These are phyloP conservation scores for Melanostigma gelatinosum DNA, from an alignment of 2,113 vertebrate species.

Conservation along the genomic window DNA sequence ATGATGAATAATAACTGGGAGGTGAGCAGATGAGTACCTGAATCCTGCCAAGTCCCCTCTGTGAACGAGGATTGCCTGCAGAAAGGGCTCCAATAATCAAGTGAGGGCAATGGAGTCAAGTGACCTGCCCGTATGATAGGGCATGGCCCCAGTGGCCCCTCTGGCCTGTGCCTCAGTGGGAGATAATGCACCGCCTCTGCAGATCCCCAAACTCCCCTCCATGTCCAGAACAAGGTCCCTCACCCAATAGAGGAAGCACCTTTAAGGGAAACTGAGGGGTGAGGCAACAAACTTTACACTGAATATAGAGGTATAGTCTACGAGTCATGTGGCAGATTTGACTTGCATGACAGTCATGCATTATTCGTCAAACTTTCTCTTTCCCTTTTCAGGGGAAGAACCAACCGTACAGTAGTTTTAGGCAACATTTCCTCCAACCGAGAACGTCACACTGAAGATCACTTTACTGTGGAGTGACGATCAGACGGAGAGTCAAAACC, in stretches of 20 bases:
- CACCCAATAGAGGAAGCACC: slow-evolving; percentile 33
- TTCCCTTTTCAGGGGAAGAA: slow-evolving; percentile 15
- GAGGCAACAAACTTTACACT: slow-evolving; percentile 43
- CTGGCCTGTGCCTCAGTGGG: slow-evolving; percentile 62
- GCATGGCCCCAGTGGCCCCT: slow-evolving; percentile 68
- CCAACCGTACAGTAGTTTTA: not conserved
- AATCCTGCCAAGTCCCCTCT: slow-evolving; percentile 45
- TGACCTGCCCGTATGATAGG: slow-evolving; percentile 80
- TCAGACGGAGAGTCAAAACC: slow-evolving; percentile 61
- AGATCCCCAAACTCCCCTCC: slow-evolving; percentile 65
- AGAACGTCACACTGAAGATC: slow-evolving; percentile 45
- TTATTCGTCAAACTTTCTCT: slow-evolving; percentile 33
- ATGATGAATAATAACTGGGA: slow-evolving; percentile 68
- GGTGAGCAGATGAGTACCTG: slow-evolving; percentile 70
- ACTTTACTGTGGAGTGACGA: slow-evolving; percentile 49
- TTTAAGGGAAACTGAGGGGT: slow-evolving; percentile 27
- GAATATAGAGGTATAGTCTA: slow-evolving; percentile 32
- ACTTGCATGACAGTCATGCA: slow-evolving; percentile 25
- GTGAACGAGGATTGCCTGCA: slow-evolving; percentile 55
- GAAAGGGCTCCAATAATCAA: slow-evolving; percentile 75
- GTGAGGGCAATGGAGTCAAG: slow-evolving; percentile 80
- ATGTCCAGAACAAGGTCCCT: slow-evolving; percentile 47
- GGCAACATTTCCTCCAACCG: slow-evolving; percentile 45
- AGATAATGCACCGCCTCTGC: slow-evolving; percentile 84
- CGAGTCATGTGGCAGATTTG: slow-evolving; percentile 37